Base-by-base conservation (phyloP, 2,888 invertebrate species). In the Meiosimyza decipiens region DNA sequence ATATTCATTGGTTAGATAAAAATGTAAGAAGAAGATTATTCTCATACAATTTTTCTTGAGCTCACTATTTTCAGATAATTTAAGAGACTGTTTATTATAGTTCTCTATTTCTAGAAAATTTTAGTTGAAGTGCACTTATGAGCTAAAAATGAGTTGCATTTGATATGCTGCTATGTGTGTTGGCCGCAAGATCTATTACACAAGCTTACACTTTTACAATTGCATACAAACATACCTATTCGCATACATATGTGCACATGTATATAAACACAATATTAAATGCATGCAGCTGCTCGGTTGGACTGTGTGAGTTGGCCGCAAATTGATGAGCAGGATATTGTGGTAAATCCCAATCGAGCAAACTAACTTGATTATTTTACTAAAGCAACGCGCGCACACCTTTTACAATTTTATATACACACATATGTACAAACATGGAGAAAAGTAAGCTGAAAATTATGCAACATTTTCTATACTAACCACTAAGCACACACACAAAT, bases 341-440 rank as follows among this genome's bases (percentile, higher is more conserved):
- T 78, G 84, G 83, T 83, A 82, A 81, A 80, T 84, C 81, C 80
- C 85, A 85, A 85, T 84, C 84, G 83, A 82, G 82, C 83, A 82
- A 82, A 83, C 84, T 82, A 83, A 85, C 85, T 82, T 85, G 85
- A 84, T 84, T 84, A 85, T 84, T 84, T 85, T 79, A 75, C 28
- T 15, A 28, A 40, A 22, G 15, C 40, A 51, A n/a, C 15, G 22
- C 28, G 49, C 55, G n/a, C 50, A 54, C 63, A 49, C 49, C 22
- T 16, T 18, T 47, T 6, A 40, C 15, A 3, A 18, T 15, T 47
- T 47, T 57, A 68, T 33, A 13, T 51, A 49, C 51, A 60, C 6
- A 16, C 12, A 5, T 60, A n/a, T n/a, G n/a, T n/a, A 59, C 40
- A 40, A 9, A 40, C 40, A 40, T 40, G 4, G 40, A 40, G 40